Base-by-base conservation (phyloP, 2,113 vertebrate genomes). In the Syngnathoides biaculeatus region DNA sequence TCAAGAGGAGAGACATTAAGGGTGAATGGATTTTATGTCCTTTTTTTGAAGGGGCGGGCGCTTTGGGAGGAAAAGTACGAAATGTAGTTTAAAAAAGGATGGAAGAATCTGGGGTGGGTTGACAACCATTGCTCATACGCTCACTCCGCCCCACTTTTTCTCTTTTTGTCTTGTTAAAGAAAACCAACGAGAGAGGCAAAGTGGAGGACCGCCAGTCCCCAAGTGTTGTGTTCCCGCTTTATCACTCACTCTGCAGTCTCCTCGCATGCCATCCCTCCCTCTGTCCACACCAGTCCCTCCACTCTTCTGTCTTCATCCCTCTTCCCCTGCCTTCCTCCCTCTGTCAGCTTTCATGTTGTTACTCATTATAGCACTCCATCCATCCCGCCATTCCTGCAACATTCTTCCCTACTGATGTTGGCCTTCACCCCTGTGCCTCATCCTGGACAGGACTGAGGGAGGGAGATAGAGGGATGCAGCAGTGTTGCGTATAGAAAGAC, bases 291-390 rank as follows among this genome's bases (percentile, higher is more conserved):
- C 81, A 79, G 79, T 82, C 84, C 74, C 79, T 73, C 80, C 67
- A 53, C 80, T 82, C 72, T 68, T 79, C 76, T 40, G 64, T 79
- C 80, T 84, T 81, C 79, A 55, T 26, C 52, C 22, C 48, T n/a
- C 48, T n/a, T 20, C 13, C 72, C 58, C 64, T 63, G 61, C 1
- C 56, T 80, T 67, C 82, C 69, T 73, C 86, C 79, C 74, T 84
- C 79, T 42, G 65, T 72, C 78, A 79, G 73, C 84, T 89, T 92
- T 91, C 86, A 89, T 89, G 88, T 89, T 72, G 87, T 73, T 80
- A 87, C 87, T 92, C 90, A 91, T 92, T 92, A 91, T 80, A 82
- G 78, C 61, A 4, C 64, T 64, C 70, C 67, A 74, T 84, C 76
- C 73, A 69, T 81, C 79, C 64, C 14, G 82, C 84, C 79, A 57